phyloP scores from a whole-genome alignment of 1,140 invertebrate genomes.

The Brachionus sp. region DNA sequence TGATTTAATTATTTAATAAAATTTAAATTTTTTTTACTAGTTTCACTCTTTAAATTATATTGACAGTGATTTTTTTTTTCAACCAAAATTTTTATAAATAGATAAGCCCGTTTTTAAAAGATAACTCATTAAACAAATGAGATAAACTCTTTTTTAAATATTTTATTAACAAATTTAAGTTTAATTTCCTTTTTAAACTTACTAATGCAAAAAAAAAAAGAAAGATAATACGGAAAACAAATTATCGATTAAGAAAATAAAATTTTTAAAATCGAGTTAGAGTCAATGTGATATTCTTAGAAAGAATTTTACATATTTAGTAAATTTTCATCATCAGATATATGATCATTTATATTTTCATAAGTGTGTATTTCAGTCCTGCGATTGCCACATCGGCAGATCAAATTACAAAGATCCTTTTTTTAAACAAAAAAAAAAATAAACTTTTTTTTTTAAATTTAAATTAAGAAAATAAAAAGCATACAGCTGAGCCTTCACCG shows the following conservation, averaged over 20 bases:
- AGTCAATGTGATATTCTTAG: background rate
- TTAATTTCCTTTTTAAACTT: background rate
- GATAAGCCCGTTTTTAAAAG: too few relatives aligned
- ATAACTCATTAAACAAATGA: too few relatives aligned
- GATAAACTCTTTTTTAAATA: background rate
- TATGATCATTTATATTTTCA: conserved; percentile 28
- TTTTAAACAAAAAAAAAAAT: background rate
- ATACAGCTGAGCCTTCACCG: background rate
- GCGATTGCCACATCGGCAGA: conserved; percentile 11
- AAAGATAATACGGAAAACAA: background rate
- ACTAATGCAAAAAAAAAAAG: background rate
- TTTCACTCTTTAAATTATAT: too few relatives aligned
- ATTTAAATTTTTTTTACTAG: too few relatives aligned
- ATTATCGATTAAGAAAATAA: background rate
- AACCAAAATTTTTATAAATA: too few relatives aligned
- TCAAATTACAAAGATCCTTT: background rate
- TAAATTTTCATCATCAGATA: conserved; percentile 40
- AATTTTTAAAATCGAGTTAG: background rate
- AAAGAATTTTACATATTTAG: conserved; percentile 15
- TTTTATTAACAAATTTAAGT: background rate
- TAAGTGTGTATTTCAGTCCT: conserved; percentile 31
- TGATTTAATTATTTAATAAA: too few relatives aligned
- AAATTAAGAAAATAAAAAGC: background rate
- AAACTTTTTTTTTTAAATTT: background rate
- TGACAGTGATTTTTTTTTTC: too few relatives aligned